A percentile compares a stretch with the other conserved stretches of the same genome.
These are phyloP conservation scores for Aegithalos caudatus DNA, from an alignment of 2,113 vertebrate species.

Conservation along the genomic window DNA sequence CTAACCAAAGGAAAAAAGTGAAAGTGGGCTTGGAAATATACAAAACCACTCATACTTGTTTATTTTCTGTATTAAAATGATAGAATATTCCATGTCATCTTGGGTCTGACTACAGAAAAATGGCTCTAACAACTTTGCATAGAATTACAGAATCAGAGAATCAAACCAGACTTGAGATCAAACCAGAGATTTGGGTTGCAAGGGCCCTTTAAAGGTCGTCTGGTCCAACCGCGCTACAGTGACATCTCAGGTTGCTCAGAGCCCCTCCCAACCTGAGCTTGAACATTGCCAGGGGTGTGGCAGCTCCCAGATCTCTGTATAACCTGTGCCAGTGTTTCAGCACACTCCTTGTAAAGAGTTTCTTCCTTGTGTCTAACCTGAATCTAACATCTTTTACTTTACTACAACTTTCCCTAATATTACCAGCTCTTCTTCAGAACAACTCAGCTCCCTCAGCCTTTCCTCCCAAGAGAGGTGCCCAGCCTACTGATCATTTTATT, in stretches of 20 bases:
- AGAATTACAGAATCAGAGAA: not conserved
- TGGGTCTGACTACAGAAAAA: not conserved
- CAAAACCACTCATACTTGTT: not conserved
- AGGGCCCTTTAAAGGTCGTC: not conserved
- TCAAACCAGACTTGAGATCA: too few relatives aligned
- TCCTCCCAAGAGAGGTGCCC: not conserved
- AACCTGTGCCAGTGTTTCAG: not conserved
- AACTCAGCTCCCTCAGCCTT: not conserved
- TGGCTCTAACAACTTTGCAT: not conserved
- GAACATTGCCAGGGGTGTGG: not conserved
- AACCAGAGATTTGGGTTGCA: not conserved
- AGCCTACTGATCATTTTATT: not conserved
- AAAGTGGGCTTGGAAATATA: not conserved
- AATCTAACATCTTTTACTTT: not conserved
- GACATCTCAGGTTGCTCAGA: not conserved
- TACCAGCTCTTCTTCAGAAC: not conserved
- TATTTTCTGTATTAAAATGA: not conserved
- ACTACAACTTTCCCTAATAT: not conserved
- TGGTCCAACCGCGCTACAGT: rapidly evolving
- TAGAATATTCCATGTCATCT: not conserved
- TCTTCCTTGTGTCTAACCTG: not conserved
- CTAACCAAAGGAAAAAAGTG: not conserved
- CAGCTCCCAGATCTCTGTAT: too few relatives aligned
- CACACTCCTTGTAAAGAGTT: not conserved
- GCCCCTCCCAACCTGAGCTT: not conserved